A percentile compares a stretch with the other conserved stretches of the same genome.
Evolutionary conservation across 2,888 invertebrate genomes (phyloP).

Genomic region (Lycophotia porphyrea): DNA sequence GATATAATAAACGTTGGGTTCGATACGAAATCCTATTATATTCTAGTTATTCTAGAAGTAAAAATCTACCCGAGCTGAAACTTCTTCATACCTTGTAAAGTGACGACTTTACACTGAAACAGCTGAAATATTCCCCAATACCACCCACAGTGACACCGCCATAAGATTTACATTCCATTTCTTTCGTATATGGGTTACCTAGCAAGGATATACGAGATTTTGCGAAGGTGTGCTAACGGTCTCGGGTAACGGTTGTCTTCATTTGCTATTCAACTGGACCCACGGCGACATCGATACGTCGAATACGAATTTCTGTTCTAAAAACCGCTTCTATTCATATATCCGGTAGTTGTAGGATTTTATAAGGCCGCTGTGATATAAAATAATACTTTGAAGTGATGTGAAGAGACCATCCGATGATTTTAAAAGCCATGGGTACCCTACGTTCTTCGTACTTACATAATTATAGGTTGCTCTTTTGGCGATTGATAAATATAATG

Average conservation of each 20-base stretch:
- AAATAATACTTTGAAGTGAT: neutral
- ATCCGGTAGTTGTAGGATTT: constrained; percentile 54
- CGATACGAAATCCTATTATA: neutral
- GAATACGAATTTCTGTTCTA: constrained; percentile 79
- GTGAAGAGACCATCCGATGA: neutral
- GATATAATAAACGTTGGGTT: neutral
- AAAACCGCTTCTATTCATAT: constrained; percentile 63
- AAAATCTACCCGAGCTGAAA: neutral
- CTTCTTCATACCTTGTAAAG: neutral
- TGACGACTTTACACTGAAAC: neutral
- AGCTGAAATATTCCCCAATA: neutral
- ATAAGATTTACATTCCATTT: constrained; percentile 28
- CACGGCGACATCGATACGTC: constrained; percentile 78
- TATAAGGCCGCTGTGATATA: constrained; percentile 2
- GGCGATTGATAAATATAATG: too few relatives aligned
- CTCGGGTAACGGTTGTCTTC: constrained; percentile 82
- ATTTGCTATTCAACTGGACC: constrained; percentile 85
- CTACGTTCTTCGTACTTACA: neutral
- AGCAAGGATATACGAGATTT: constrained; percentile 77
- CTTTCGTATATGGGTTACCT: constrained; percentile 50
- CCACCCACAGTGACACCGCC: neutral
- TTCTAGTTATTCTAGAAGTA: neutral
- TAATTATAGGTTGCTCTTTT: neutral
- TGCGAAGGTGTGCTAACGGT: constrained; percentile 84
- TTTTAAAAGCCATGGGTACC: neutral